phyloP scores from a whole-genome alignment of 2,888 invertebrate species.

The Harpalus rubripes region DNA sequence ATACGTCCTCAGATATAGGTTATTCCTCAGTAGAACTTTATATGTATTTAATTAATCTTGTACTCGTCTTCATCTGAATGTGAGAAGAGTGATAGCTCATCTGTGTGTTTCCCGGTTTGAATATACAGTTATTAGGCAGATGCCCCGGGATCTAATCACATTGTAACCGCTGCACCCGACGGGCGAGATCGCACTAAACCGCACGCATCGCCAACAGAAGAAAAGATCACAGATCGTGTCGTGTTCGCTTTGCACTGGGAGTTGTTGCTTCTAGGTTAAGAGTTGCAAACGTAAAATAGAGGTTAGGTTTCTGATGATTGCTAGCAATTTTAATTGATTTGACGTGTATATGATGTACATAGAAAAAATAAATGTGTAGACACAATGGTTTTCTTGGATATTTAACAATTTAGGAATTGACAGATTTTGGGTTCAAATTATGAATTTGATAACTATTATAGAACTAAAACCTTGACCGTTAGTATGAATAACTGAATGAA shows the following conservation, averaged over 20 bases:
- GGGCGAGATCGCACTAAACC: constrained; percentile 27
- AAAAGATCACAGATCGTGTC: too few species aligned
- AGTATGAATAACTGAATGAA: too few species aligned
- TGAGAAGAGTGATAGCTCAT: constrained; percentile 22
- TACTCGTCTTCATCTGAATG: constrained; percentile 24
- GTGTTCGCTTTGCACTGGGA: too few species aligned
- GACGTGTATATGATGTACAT: not conserved
- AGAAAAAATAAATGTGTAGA: too few species aligned
- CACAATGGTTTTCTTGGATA: not conserved
- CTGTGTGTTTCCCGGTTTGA: constrained; percentile 27
- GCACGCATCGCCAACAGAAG: constrained; percentile 13
- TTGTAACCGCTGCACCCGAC: constrained; percentile 44
- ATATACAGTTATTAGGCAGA: constrained; percentile 46
- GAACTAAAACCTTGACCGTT: too few species aligned
- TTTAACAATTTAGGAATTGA: not conserved
- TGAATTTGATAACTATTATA: too few species aligned
- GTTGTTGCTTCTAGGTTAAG: too few species aligned
- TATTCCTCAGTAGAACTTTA: not conserved
- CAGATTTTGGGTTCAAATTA: too few species aligned
- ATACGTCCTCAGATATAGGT: not conserved
- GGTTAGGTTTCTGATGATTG: not conserved
- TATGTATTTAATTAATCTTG: constrained; percentile 1
- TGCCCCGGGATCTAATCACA: constrained; percentile 41
- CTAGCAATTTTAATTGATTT: constrained; percentile 12
- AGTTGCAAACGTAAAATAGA: not conserved